Base-by-base conservation (phyloP, 2,888 invertebrate species). In the Cristatella mucedo region DNA sequence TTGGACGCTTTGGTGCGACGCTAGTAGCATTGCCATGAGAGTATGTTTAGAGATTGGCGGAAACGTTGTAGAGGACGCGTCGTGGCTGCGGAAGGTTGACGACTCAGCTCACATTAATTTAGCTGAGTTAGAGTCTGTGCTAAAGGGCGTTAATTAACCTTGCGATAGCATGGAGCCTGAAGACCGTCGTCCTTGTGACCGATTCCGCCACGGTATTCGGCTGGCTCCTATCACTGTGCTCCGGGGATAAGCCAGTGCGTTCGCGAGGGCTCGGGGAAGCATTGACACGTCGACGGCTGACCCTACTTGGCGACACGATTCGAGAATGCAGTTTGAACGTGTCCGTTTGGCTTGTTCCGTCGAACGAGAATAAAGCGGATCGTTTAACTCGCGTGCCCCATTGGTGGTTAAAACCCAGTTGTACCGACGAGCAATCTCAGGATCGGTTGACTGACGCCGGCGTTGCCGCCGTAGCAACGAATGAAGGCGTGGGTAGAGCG, bases 1-100 rank as follows among this genome's bases (percentile, higher is more conserved):
- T n/a, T n/a, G n/a, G n/a, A n/a, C n/a, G n/a, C n/a, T n/a, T n/a
- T 39, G 39, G 38, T 38, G 37, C 21, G 39, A 39, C 26, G 39
- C 39, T 2, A 39, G 32, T 18, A 40, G 40, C 21, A 19, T 39
- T 4, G 41, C 41, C 4, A 41, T 40, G 15, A 22, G 41, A 7
- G 41, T 24, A 7, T 38, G 41, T n/a, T 4, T 40, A 16, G 16
- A 40, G 29, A 18, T 40, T 7, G 6, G 21, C 19, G 41, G 40
- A 4, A 5, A 40, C 13, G 21, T 40, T 11, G 37, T 41, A 4
- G 41, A 40, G 29, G 41, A 40, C 37, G 41, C 40, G 3, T 13
- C 40, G 3, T 40, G 41, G 41, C 18, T 40, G 18, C 11, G 41
- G 38, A 40, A 40, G 18, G 22, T 5, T 4, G 19, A 15, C 16